Evolutionary conservation across 2,797 vertebrate genomes (phyloP).

Genomic region (Mormyrus hasselquistii): DNA sequence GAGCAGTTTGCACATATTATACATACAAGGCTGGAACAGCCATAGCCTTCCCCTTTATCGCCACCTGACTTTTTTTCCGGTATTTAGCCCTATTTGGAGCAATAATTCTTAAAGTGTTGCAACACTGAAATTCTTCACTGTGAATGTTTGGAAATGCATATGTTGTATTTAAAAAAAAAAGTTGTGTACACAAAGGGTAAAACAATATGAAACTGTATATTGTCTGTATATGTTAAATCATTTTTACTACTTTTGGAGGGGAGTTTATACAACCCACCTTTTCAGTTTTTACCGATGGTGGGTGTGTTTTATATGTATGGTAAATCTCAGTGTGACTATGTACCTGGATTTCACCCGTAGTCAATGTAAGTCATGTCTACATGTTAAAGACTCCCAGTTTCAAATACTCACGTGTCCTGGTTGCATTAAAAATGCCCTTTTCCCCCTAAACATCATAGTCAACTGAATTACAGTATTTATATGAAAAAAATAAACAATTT

Average conservation of each 20-base stretch:
- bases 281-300: conserved; percentile 35
- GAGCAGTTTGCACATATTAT: background rate
- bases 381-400: conserved; percentile 4
- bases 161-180: background rate
- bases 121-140: conserved; percentile 5
- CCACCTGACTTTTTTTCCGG: background rate
- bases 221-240: conserved; percentile 14
- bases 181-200: background rate
- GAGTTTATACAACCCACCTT: conserved; percentile 8
- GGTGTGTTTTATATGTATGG: conserved; percentile 41
- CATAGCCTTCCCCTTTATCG: background rate
- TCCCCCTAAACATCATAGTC: conserved; percentile 32
- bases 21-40: background rate
- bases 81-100: background rate
- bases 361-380: background rate
- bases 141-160: conserved; percentile 12
- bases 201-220: conserved; percentile 6
- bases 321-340: conserved; percentile 46
- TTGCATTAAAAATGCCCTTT: conserved; percentile 30
- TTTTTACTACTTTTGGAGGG: conserved; percentile 6
- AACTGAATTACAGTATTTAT: conserved; percentile 45
- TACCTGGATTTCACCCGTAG: conserved; percentile 61
- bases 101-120: background rate
- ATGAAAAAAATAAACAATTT: conserved; percentile 51
- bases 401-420: conserved; percentile 28